Evolutionary conservation across 2,797 vertebrate genomes (phyloP), one percentile per base, ranked within the genome.

Genomic region (Acanthornis magna): DNA sequence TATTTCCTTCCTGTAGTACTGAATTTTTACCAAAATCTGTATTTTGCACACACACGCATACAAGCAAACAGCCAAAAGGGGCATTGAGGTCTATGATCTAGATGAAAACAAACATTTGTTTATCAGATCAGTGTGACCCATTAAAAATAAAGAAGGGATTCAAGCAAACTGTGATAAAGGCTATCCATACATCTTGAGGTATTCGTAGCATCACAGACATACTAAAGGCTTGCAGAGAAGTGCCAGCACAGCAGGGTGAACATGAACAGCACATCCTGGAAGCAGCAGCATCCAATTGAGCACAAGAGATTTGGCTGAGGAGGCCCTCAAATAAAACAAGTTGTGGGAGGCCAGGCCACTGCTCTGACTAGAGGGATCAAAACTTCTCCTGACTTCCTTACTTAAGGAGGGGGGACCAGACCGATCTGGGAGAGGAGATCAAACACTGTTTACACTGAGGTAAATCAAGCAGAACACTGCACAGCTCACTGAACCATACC

Each of bases 401-500:
- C 71, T 77, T 42, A 48, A 71, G 54, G 27, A 84, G 53, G 10
- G 19, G 17, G 21, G 9, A 87, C 5, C 47, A 87, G 38, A 63
- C 60, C 8, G 2, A 0, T 26, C 34, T 10, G 50, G 70, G 63
- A 94, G 29, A 58, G 29, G 55, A 92, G 85, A 91, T 95, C 89
- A 92, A 93, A 93, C 63, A 70, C 45, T 90, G 77, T 94, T 96
- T 96, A 93, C 77, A 78, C 42, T 80, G 83, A 73, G 22, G 45
- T 80, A 95, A 96, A 89, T 93, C 88, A 96, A 86, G 94, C 91
- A 93, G 91, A 95, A 95, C 70, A 47, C 58, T 88, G 80, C 76
- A 72, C 85, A 91, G 85, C 40, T 93, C 77, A 91, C n/a, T 93
- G 91, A 92, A 76, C 95, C 91, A 17, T 81, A 42, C n/a, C 38